Conservation (phyloP, 2,113 vertebrate genomes). For the Microcebus jonahi region DNA sequence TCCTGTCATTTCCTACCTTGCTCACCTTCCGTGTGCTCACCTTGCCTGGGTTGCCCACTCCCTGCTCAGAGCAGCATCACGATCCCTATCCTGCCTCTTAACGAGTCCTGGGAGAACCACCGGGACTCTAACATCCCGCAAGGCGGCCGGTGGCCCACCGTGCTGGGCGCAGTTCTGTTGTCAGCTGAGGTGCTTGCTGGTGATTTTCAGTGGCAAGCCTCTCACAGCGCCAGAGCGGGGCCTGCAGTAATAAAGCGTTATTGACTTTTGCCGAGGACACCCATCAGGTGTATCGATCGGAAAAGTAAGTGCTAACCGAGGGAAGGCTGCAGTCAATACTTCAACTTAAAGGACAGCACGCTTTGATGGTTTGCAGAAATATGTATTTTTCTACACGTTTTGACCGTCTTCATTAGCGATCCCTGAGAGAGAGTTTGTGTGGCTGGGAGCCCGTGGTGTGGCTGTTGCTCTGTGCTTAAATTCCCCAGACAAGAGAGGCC, state of each 20-base stretch:
- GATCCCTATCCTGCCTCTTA: neutral
- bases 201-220: accelerated
- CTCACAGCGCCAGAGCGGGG: neutral
- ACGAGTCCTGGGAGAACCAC: neutral
- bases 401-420: neutral
- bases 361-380: neutral
- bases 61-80: neutral
- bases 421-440: neutral
- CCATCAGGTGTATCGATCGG: neutral
- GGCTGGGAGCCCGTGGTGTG: neutral
- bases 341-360: neutral
- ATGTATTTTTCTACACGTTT: neutral
- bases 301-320: neutral
- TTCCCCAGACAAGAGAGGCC: neutral
- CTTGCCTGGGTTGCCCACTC: accelerated
- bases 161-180: neutral
- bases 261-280: neutral
- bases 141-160: accelerated
- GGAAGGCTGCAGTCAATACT: neutral
- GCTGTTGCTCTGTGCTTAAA: neutral
- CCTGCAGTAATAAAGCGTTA: neutral
- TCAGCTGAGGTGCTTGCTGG: neutral
- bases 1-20: neutral
- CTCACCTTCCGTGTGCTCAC: accelerated
- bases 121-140: neutral